Conservation (phyloP, 1,140 invertebrate genomes). For the Wiebesia pumilae region DNA sequence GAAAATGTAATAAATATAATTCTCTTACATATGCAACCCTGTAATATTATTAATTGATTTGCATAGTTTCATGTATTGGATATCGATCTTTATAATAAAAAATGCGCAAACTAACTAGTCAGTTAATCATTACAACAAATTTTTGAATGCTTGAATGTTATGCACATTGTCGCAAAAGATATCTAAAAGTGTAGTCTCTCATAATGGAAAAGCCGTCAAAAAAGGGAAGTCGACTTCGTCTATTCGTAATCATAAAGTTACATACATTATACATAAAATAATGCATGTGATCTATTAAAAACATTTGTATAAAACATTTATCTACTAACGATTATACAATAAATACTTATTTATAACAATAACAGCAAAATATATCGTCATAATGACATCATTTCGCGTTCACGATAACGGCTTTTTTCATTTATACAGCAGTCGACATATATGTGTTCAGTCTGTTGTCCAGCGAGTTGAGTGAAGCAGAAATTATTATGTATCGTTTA, state of each 20-base stretch:
- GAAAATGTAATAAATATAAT: too few relatives aligned
- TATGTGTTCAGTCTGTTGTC: slow-evolving; percentile 14
- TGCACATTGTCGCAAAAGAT: too few relatives aligned
- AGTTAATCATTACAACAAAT: not conserved
- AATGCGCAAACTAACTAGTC: not conserved
- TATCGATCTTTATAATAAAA: not conserved
- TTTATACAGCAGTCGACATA: not conserved
- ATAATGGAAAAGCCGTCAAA: not conserved
- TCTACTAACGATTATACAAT: slow-evolving; percentile 71
- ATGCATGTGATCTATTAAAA: slow-evolving; percentile 63
- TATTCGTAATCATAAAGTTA: not conserved
- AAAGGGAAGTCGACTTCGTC: not conserved
- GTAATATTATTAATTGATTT: not conserved
- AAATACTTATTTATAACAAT: slow-evolving; percentile 73
- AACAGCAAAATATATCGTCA: slow-evolving; percentile 56
- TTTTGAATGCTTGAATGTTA: not conserved
- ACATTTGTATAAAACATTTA: slow-evolving; percentile 65
- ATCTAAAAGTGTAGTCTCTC: not conserved
- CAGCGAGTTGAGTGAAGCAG: not conserved
- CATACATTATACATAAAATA: slow-evolving; percentile 32
- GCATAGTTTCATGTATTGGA: not conserved
- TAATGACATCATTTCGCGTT: slow-evolving; percentile 24
- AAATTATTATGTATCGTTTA: not conserved
- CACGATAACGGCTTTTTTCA: slow-evolving; percentile 3
- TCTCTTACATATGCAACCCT: not conserved